Conservation (phyloP, 2,113 vertebrate genomes). For the Maccullochella peelii region DNA sequence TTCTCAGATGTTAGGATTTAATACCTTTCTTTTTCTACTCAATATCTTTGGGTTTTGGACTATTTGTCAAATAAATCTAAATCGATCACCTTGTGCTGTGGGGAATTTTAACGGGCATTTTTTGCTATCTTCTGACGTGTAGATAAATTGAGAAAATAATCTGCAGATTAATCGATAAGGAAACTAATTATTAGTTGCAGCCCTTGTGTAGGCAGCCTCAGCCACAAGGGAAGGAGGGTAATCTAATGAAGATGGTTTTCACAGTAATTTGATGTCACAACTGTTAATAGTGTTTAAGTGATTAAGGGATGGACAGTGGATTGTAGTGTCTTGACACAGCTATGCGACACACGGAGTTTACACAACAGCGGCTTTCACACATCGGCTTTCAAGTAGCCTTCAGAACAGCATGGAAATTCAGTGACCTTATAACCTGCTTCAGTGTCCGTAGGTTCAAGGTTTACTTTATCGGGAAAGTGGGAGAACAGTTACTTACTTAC, state of each 20-base stretch:
- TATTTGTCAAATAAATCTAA: too few relatives aligned
- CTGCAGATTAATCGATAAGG: neutral
- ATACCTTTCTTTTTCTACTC: neutral
- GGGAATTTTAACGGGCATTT: too few relatives aligned
- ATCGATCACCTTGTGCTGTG: too few relatives aligned
- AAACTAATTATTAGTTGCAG: neutral
- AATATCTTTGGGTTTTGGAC: neutral
- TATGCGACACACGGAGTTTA: neutral
- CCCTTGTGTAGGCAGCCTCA: neutral
- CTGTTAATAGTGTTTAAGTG: neutral
- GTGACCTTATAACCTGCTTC: neutral
- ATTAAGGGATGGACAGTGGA: neutral
- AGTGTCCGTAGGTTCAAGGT: neutral
- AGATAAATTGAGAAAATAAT: neutral
- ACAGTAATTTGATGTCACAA: neutral
- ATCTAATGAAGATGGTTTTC: neutral
- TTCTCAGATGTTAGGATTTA: neutral
- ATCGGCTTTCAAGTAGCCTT: neutral
- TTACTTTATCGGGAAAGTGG: too few relatives aligned
- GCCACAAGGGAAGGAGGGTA: neutral
- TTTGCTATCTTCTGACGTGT: too few relatives aligned
- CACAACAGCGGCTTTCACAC: neutral
- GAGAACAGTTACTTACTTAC: too few relatives aligned
- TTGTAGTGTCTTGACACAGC: neutral
- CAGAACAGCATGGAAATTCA: neutral